Base-by-base conservation (phyloP, 2,888 invertebrate species). In the Meganola albula region DNA sequence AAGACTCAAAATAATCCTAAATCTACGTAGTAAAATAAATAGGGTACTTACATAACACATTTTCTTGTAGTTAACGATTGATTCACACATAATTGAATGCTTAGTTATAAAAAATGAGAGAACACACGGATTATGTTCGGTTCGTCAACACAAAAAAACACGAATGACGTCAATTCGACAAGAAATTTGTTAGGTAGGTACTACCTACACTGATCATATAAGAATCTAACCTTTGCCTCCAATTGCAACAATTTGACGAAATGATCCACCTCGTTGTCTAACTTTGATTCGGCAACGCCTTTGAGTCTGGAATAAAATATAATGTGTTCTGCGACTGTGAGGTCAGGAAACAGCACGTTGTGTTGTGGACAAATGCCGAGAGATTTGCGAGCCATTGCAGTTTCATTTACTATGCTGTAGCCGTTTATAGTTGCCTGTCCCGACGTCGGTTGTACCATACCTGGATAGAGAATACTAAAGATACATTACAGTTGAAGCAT, bases 321-420 rank as follows among this genome's bases (percentile, higher is more conserved):
- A 22, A 96, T 88, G 70, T 97, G 96, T 69, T 97, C 95, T 7
- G 88, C 87, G 3, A 95, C 95, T 0, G 95, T 95, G 29, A 96
- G 82, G 44, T 93, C 92, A 23, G 93, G 92, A 69, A 96, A 95
- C 10, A 96, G 84, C 2, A 95, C 91, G 76, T 96, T 94, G 69
- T 95, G 93, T 61, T 96, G 96, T 0, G 96, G 96, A 75, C 94
- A 95, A 12, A 94, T 87, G 1, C 95, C 95, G 20, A 95, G 76
- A 18, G 92, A 93, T 45, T 87, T 86, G n/a, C 94, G 88, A 0
- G 93, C 93, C 6, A 80, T 84, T 10, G 85, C 79, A 31, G 93
- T 91, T 51, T 94, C 90, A 0, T 83, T 88, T 12, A 90, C 84
- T 44, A 94, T 92, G 63, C 93, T 91, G 63, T 88, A 89, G 3